Evolutionary conservation across 2,888 invertebrate species (phyloP).

Genomic region (Ditula angustiorana): DNA sequence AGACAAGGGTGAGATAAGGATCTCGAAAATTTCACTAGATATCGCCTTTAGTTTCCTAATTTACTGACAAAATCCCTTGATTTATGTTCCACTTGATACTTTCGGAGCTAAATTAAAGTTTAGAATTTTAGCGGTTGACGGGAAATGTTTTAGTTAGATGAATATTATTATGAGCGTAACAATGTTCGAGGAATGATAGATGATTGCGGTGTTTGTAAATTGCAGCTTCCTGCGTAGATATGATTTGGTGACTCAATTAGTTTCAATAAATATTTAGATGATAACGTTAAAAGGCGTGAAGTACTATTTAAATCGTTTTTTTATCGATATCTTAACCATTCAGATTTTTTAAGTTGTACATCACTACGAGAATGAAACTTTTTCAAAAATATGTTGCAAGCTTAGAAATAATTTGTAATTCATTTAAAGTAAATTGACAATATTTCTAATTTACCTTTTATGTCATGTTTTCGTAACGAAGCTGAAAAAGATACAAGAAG

Average conservation of each 20-base stretch:
- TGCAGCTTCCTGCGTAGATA: neutral
- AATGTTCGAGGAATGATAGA: slow-evolving; percentile 3
- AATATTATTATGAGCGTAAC: neutral
- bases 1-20: slow-evolving; percentile 55
- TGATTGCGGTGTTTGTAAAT: slow-evolving; percentile 3
- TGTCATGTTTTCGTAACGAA: too few species aligned
- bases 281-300: neutral
- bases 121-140: neutral
- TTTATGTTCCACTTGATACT: slow-evolving; percentile 45
- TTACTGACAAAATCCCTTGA: slow-evolving; percentile 49
- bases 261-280: neutral
- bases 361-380: neutral
- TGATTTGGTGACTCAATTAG: neutral
- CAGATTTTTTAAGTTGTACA: neutral
- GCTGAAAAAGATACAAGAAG: too few species aligned
- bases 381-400: slow-evolving; percentile 1
- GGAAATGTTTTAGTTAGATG: neutral
- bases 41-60: slow-evolving; percentile 45
- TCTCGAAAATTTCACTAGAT: slow-evolving; percentile 49
- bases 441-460: too few species aligned
- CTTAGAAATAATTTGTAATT: neutral
- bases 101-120: slow-evolving; percentile 21
- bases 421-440: too few species aligned
- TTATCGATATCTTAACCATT: slow-evolving; percentile 4
- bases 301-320: neutral